Evolutionary conservation across 2,797 vertebrate species (phyloP).

Genomic region (Sorex maritimensis): DNA sequence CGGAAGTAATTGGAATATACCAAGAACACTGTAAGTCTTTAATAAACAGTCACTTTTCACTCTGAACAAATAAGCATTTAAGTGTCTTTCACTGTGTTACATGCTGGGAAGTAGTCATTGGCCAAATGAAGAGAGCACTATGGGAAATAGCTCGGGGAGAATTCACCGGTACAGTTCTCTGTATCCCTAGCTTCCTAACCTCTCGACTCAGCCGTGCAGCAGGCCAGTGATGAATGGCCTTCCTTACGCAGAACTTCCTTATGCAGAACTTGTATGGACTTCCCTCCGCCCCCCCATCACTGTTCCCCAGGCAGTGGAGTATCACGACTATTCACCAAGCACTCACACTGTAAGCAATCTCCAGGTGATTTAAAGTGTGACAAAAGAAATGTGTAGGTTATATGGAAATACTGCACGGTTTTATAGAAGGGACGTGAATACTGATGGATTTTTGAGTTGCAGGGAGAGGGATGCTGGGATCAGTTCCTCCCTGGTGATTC

Average conservation of each 20-base stretch:
- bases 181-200: neutral
- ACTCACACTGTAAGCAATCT: neutral
- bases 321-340: no score
- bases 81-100: neutral
- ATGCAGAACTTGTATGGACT: no score
- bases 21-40: neutral
- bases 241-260: no score
- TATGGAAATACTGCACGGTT: neutral
- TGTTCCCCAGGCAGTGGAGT: no score
- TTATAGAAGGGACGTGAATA: neutral
- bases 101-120: neutral
- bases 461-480: neutral
- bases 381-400: neutral
- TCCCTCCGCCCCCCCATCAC: no score
- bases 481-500: neutral
- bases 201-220: neutral
- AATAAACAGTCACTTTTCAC: neutral
- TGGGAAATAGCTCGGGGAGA: neutral
- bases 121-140: slow-evolving; percentile 5
- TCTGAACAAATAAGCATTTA: slow-evolving; percentile 11
- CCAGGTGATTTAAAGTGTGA: neutral
- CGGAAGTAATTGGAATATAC: neutral
- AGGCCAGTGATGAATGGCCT: no score
- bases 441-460: neutral
- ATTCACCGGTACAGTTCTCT: neutral